Evolutionary conservation across 1,140 invertebrate genomes (phyloP).

Genomic region (Mamestra configurata): DNA sequence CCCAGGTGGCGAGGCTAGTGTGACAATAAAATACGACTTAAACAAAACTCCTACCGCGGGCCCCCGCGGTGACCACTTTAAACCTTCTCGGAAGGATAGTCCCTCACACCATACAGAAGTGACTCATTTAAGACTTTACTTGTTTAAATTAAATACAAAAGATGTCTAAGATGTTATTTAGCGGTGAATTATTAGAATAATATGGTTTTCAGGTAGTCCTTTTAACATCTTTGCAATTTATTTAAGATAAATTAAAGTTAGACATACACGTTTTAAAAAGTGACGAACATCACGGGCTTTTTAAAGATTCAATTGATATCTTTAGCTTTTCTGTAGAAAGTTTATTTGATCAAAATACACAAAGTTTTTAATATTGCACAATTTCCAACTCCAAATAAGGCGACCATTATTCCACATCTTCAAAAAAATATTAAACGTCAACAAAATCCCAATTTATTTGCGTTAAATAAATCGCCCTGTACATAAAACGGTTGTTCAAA

Average conservation of each 20-base stretch:
- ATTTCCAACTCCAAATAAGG: not conserved
- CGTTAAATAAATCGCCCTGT: constrained; percentile 63
- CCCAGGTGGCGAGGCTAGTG: constrained; percentile 41
- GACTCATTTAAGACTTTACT: constrained; percentile 45
- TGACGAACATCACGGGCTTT: too few relatives aligned
- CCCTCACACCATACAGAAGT: constrained; percentile 28
- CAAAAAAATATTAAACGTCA: constrained; percentile 43
- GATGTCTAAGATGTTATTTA: constrained; percentile 30
- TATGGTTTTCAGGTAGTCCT: constrained; percentile 21
- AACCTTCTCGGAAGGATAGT: constrained; percentile 36
- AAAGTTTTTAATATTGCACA: not conserved
- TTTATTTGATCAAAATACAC: not conserved
- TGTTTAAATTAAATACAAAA: constrained; percentile 43
- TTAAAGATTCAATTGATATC: too few relatives aligned
- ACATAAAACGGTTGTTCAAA: constrained; percentile 49
- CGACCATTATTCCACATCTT: not conserved
- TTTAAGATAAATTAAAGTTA: too few relatives aligned
- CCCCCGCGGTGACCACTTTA: constrained; percentile 49
- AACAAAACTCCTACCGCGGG: constrained; percentile 49
- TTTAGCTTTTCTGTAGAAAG: too few relatives aligned
- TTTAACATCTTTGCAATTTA: not conserved
- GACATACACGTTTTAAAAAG: too few relatives aligned
- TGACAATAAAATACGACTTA: constrained; percentile 51
- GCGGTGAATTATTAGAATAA: constrained; percentile 38
- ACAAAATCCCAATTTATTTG: constrained; percentile 52